Percentiles rank a stretch among this genome's conserved stretches.
These are phyloP conservation scores for Drosophila koepferae DNA, from an alignment of 2,888 invertebrate genomes.

Conservation along the genomic window DNA sequence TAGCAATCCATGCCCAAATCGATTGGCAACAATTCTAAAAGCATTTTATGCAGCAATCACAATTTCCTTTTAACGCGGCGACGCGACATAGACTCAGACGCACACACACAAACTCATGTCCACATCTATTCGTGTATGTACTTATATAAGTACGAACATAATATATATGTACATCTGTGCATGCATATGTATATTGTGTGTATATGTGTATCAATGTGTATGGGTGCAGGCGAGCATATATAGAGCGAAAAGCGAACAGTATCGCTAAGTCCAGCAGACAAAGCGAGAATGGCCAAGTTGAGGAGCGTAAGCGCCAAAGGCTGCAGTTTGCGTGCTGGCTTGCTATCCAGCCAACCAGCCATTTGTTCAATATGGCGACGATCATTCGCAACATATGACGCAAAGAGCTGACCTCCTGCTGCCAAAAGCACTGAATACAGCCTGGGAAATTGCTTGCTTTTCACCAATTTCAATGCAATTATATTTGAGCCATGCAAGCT, in stretches of 20 bases:
- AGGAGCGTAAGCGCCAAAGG: slow-evolving; percentile 33
- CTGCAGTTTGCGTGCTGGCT: slow-evolving; percentile 31
- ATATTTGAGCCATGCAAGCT: slow-evolving; percentile 51
- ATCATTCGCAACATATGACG: slow-evolving; percentile 76
- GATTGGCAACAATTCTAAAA: slow-evolving; percentile 81
- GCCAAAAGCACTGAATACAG: slow-evolving; percentile 13
- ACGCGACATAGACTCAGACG: slow-evolving; percentile 43
- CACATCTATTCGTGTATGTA: neutral
- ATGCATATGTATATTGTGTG: neutral
- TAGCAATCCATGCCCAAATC: slow-evolving; percentile 77
- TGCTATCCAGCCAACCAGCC: slow-evolving; percentile 36
- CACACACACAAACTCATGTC: neutral
- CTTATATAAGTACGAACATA: slow-evolving; percentile 6
- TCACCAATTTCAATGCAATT: slow-evolving; percentile 76
- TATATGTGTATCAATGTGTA: neutral
- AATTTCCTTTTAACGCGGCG: slow-evolving; percentile 76
- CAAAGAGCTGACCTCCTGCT: slow-evolving; percentile 41
- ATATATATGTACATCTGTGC: slow-evolving; percentile 6
- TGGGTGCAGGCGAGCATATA: slow-evolving; percentile 17
- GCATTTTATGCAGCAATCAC: slow-evolving; percentile 79
- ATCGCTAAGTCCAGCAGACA: slow-evolving; percentile 17
- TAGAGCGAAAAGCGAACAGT: slow-evolving; percentile 15
- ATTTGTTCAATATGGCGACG: slow-evolving; percentile 77
- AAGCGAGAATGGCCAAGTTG: slow-evolving; percentile 25
- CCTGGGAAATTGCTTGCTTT: slow-evolving; percentile 24